These are phyloP conservation scores for Hippopotamyrus pictus DNA, from an alignment of 2,797 vertebrate species.

Conservation along the genomic window DNA sequence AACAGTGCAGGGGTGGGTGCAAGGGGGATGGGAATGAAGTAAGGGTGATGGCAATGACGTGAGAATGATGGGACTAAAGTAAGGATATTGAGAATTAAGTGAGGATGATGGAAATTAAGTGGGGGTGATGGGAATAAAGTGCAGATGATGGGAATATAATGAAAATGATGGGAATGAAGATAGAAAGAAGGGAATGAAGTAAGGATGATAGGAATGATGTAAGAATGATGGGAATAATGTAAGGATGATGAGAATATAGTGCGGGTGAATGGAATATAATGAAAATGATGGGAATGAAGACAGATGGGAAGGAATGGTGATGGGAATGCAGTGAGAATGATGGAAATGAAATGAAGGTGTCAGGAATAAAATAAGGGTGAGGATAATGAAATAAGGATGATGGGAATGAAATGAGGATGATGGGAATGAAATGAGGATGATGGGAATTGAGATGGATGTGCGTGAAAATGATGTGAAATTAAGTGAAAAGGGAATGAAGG, in stretches of 20 bases:
- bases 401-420: neutral
- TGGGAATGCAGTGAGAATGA: neutral
- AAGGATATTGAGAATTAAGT: neutral
- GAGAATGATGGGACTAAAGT: neutral
- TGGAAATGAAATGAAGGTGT: neutral
- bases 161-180: neutral
- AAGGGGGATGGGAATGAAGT: neutral
- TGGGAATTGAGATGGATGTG: neutral
- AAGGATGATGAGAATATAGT: neutral
- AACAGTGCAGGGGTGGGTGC: neutral
- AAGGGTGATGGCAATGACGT: neutral
- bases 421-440: neutral
- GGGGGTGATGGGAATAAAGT: neutral
- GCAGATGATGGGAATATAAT: neutral
- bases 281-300: neutral
- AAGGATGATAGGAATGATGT: neutral
- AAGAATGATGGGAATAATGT: neutral
- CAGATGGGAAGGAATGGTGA: neutral
- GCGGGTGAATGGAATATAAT: neutral
- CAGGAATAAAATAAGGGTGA: neutral
- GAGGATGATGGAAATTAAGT: neutral
- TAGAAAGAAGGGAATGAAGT: neutral
- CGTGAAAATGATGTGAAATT: neutral
- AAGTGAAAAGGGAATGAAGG: neutral
- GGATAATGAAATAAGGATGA: neutral